Conservation (phyloP, 2,797 vertebrate genomes). For the Merluccius polli region DNA sequence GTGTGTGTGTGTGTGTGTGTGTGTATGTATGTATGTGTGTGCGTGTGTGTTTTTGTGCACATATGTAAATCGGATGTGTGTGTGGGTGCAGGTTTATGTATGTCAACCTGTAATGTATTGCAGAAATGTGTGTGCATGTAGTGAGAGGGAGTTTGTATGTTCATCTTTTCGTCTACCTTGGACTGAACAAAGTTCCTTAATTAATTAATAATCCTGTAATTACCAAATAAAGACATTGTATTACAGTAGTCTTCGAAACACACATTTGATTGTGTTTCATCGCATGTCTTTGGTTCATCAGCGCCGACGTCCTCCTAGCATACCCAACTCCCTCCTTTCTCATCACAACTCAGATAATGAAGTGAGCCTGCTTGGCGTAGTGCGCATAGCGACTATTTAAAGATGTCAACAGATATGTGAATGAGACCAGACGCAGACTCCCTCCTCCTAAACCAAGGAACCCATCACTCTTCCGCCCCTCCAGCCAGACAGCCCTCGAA, state of each 20-base stretch:
- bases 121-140: too few relatives aligned
- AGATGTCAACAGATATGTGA: background rate
- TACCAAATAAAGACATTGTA: background rate
- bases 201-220: background rate
- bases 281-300: background rate
- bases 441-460: background rate
- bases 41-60: background rate
- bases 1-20: background rate
- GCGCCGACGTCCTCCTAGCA: background rate
- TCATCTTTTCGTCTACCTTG: background rate
- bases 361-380: background rate
- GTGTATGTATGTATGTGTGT: background rate
- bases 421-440: slow-evolving; percentile 2
- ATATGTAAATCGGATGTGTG: background rate
- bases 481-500: background rate
- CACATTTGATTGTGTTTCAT: background rate
- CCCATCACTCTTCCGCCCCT: background rate
- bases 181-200: background rate
- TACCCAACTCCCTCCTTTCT: background rate
- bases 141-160: background rate
- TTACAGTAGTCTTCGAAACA: background rate
- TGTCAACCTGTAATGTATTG: background rate
- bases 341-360: background rate
- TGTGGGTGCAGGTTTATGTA: background rate
- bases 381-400: background rate